These are phyloP conservation scores for Ammodytes dubius DNA, from an alignment of 2,113 vertebrate species.

Conservation along the genomic window DNA sequence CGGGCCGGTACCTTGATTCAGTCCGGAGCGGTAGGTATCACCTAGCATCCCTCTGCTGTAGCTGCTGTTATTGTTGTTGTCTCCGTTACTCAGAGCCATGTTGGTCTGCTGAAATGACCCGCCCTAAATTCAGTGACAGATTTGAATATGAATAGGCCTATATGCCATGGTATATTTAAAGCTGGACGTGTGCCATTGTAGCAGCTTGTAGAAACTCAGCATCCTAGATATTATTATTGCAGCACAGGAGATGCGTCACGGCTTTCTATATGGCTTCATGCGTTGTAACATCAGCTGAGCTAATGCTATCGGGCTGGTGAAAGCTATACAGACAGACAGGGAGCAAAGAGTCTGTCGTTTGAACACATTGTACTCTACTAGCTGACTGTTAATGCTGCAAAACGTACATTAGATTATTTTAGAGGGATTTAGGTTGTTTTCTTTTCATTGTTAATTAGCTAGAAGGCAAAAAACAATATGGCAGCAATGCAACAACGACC, in stretches of 20 bases:
- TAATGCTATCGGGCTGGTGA: constrained; percentile 25
- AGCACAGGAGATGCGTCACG: background rate
- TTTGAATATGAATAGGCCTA: background rate
- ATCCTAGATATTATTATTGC: background rate
- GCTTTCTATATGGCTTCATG: background rate
- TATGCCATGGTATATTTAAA: no score
- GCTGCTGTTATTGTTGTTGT: background rate
- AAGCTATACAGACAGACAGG: background rate
- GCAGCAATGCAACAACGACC: background rate
- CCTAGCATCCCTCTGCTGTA: background rate
- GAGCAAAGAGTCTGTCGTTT: background rate
- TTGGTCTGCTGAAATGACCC: background rate
- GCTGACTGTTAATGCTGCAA: background rate
- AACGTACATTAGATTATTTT: background rate
- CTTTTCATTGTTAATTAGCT: background rate
- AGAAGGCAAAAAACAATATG: background rate
- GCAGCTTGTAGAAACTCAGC: background rate
- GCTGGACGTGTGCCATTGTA: background rate
- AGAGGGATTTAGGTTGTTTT: background rate
- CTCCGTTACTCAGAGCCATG: constrained; percentile 3
- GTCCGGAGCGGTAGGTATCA: constrained; percentile 41
- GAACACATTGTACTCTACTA: background rate
- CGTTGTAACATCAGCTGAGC: constrained; percentile 1
- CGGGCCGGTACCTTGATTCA: background rate
- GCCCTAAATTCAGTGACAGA: constrained; percentile 22